Conservation (phyloP, 2,888 invertebrate species). For the Eristalis tenax region DNA sequence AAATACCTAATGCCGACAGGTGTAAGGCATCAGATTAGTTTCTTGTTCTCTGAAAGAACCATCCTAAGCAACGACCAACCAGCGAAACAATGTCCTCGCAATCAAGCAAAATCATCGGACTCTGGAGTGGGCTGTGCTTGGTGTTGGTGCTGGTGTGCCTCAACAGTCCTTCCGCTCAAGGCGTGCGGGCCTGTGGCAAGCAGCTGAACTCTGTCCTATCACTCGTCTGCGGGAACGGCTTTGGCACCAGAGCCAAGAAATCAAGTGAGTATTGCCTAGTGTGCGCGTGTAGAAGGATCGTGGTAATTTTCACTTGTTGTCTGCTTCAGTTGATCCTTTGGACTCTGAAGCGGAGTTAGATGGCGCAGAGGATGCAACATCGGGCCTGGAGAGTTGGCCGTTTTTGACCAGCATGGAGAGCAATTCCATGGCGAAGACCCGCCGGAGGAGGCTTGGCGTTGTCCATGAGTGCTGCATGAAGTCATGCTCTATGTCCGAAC, state of each 20-base stretch:
- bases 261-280: conserved; percentile 53
- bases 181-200: conserved; percentile 72
- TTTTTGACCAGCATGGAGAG: conserved; percentile 71
- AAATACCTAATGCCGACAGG: neutral
- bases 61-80: neutral
- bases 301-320: neutral
- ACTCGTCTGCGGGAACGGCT: conserved; percentile 73
- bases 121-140: neutral
- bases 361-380: conserved; percentile 24
- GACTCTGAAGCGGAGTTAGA: conserved; percentile 60
- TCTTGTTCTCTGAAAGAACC: neutral
- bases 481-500: conserved; percentile 73
- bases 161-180: neutral
- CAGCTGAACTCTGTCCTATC: conserved; percentile 69
- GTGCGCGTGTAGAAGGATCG: neutral
- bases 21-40: neutral
- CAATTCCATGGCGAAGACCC: conserved; percentile 71
- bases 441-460: conserved; percentile 74
- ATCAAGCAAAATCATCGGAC: neutral
- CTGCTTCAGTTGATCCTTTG: conserved; percentile 40
- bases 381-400: conserved; percentile 39
- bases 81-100: too few relatives aligned
- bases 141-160: neutral
- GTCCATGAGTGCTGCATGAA: conserved; percentile 76
- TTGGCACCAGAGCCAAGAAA: conserved; percentile 72